Evolutionary conservation across 2,888 invertebrate genomes (phyloP).

Genomic region (Pegoplata infirma): DNA sequence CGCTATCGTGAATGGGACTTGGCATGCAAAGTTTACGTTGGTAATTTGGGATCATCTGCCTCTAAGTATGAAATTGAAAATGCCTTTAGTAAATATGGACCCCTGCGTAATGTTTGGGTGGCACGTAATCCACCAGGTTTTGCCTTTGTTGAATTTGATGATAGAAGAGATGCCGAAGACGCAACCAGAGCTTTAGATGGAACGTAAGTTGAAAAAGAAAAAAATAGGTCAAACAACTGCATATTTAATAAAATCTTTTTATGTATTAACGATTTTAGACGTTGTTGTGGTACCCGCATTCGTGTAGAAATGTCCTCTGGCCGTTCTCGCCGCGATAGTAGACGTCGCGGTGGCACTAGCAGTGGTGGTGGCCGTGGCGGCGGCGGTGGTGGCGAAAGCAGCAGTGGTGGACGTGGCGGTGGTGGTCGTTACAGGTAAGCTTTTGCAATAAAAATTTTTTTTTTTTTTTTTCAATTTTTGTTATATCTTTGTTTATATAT

Average conservation of each 20-base stretch:
- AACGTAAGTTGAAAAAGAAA: constrained; percentile 81
- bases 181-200: constrained; percentile 89
- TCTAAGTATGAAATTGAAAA: constrained; percentile 92
- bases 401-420: constrained; percentile 65
- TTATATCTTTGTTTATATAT: constrained; percentile 9
- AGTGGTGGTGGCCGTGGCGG: constrained; percentile 72
- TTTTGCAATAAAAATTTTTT: neutral
- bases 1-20: constrained; percentile 86
- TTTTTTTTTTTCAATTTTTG: constrained; percentile 30
- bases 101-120: constrained; percentile 93
- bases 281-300: constrained; percentile 92
- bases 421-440: constrained; percentile 75
- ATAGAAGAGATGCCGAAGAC: constrained; percentile 90
- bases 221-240: neutral
- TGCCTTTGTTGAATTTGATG: constrained; percentile 92
- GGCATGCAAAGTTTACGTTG: constrained; percentile 93
- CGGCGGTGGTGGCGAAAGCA: constrained; percentile 69
- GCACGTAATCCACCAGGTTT: constrained; percentile 94
- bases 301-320: constrained; percentile 96
- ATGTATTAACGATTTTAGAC: no score
- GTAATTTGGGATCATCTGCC: constrained; percentile 91
- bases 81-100: constrained; percentile 90
- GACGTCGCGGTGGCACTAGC: constrained; percentile 77
- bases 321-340: constrained; percentile 86
- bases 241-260: neutral